Evolutionary conservation across 2,797 vertebrate species (phyloP).

Genomic region (Caiman crocodilus): DNA sequence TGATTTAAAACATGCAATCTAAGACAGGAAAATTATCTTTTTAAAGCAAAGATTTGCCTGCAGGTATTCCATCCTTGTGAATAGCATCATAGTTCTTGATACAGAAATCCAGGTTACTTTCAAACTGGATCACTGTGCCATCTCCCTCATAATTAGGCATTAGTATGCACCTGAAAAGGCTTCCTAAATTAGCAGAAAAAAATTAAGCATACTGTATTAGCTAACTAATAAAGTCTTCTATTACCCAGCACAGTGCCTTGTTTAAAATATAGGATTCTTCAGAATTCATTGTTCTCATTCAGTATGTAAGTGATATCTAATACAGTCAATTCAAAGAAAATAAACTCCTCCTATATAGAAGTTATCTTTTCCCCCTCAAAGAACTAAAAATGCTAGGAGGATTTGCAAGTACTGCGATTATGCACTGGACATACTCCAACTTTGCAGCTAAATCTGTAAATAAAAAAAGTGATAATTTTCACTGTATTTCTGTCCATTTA

Average conservation of each 20-base stretch:
- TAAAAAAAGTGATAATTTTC: not conserved
- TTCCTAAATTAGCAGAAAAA: not conserved
- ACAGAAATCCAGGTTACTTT: not conserved
- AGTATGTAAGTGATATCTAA: not conserved
- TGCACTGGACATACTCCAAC: rapidly evolving
- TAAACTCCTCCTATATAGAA: rapidly evolving
- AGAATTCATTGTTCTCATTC: not conserved
- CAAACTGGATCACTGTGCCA: not conserved
- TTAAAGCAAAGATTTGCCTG: not conserved
- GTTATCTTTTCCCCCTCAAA: not conserved
- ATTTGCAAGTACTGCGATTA: not conserved
- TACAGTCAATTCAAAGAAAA: rapidly evolving
- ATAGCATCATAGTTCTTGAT: rapidly evolving
- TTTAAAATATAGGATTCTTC: not conserved
- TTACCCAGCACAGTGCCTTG: not conserved
- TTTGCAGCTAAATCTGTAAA: not conserved
- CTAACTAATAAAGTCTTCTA: not conserved
- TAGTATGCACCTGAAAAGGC: not conserved
- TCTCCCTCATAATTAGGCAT: not conserved
- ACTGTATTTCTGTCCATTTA: not conserved
- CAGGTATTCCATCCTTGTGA: rapidly evolving
- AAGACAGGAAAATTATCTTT: not conserved
- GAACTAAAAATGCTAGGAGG: not conserved
- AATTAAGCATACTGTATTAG: not conserved
- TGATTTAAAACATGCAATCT: not conserved